Base-by-base conservation (phyloP, 2,797 vertebrate genomes). In the Spheniscus humboldti region DNA sequence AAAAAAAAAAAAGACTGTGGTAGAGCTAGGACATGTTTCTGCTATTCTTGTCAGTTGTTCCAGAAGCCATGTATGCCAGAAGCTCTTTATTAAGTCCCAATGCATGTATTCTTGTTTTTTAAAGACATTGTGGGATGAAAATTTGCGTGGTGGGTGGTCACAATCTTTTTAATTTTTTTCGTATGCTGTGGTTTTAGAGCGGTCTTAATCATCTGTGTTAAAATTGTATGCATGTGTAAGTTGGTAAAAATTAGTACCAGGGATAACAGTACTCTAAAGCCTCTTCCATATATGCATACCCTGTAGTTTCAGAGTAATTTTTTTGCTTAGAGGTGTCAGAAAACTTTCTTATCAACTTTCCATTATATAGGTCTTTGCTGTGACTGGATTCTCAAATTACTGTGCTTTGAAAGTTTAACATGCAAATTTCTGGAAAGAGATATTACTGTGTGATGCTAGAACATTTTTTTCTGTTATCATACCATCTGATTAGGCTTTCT, bases 21-120 rank as follows among this genome's bases (percentile, higher is more conserved):
- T 96, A 93, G 92, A 97, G 93, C 94, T 95, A 72, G 82, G 94
- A 83, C 92, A 84, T 97, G 93, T 95, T 97, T 91, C 96, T 97
- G 86, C 93, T 97, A 33, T 96, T 95, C 82, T 88, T 96, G 92
- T 96, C 91, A 96, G 86, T 95, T 95, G 56, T 92, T 94, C 76
- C 84, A 96, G 91, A 90, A 97, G 87, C 63, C 47, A 45, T 66
- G 23, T 33, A 86, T 91, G 82, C 90, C 95, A 92, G 71, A 63
- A 94, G 60, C 73, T 77, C 48, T 95, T 94, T 93, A 87, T 95
- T 85, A 95, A 94, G 56, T 90, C 72, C 76, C 82, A 57, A 37
- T 74, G 39, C 14, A 6, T 86, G 24, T 63, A 12, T 90, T 67
- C 7, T 55, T 90, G 74, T 59, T 62, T 68, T 71, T 63, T 53